phyloP scores from a whole-genome alignment of 2,797 vertebrate genomes.

The Sebastes steindachneri region DNA sequence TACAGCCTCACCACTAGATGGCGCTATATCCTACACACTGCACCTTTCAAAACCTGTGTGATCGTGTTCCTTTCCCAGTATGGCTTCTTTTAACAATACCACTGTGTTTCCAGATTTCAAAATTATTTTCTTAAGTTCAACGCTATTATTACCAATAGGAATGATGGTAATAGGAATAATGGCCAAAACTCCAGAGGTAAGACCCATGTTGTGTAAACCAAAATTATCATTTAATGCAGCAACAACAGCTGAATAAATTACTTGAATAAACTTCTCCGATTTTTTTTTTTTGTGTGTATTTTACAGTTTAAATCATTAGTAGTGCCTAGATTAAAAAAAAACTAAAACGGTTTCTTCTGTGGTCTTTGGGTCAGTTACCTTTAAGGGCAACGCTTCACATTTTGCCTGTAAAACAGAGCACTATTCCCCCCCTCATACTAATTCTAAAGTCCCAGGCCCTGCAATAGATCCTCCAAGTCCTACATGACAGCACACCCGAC shows the following conservation, averaged over 20 bases:
- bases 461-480: constrained; percentile 59
- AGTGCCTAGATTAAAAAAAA: background rate
- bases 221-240: background rate
- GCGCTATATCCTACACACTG: too few relatives aligned
- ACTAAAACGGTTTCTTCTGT: constrained; percentile 6
- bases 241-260: background rate
- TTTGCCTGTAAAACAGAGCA: constrained; percentile 45
- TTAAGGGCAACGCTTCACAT: constrained; percentile 43
- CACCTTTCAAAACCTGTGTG: background rate
- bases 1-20: too few relatives aligned
- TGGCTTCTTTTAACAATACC: background rate
- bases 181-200: background rate
- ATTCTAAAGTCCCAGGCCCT: constrained; percentile 43
- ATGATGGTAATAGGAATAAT: background rate
- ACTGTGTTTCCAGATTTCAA: background rate
- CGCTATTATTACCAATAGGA: background rate
- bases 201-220: background rate
- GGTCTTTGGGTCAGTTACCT: constrained; percentile 34
- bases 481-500: constrained; percentile 57
- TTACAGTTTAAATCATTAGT: background rate
- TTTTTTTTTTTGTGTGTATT: background rate
- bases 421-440: constrained; percentile 20
- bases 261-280: background rate
- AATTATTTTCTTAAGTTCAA: background rate
- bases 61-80: background rate